Evolutionary conservation across 1,140 invertebrate genomes (phyloP).

Genomic region (Drosophila lini): DNA sequence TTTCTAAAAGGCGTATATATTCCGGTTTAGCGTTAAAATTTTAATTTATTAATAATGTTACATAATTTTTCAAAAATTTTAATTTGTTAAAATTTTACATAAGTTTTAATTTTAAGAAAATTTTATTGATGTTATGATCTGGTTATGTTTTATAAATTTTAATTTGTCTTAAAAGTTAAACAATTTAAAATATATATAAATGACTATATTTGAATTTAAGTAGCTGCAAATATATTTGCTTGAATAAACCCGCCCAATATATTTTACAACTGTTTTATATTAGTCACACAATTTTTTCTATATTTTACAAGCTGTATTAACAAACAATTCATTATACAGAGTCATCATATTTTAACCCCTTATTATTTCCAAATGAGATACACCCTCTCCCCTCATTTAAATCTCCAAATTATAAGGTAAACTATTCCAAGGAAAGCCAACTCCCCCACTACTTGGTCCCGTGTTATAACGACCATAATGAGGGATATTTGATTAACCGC

Average conservation of each 20-base stretch:
- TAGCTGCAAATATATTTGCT: no score
- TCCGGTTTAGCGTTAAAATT: no score
- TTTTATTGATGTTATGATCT: no score
- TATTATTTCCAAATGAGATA: background rate
- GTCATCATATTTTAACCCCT: background rate
- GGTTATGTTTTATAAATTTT: no score
- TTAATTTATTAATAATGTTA: no score
- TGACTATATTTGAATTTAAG: no score
- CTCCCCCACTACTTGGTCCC: background rate
- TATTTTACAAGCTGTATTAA: background rate
- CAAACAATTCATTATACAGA: background rate
- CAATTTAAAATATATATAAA: no score
- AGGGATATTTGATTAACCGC: slow-evolving; percentile 68
- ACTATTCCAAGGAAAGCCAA: slow-evolving; percentile 1
- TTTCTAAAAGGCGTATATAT: no score
- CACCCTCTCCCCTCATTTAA: background rate
- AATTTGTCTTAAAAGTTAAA: no score
- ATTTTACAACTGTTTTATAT: background rate
- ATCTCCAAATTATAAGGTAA: slow-evolving; percentile 20
- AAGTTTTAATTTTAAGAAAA: no score
- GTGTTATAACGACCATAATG: slow-evolving; percentile 45
- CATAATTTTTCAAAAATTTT: no score
- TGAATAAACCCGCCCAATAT: background rate
- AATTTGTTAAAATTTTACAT: no score
- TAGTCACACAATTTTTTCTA: background rate